Evolutionary conservation across 2,888 invertebrate species (phyloP).

Genomic region (Tribolium freemani): DNA sequence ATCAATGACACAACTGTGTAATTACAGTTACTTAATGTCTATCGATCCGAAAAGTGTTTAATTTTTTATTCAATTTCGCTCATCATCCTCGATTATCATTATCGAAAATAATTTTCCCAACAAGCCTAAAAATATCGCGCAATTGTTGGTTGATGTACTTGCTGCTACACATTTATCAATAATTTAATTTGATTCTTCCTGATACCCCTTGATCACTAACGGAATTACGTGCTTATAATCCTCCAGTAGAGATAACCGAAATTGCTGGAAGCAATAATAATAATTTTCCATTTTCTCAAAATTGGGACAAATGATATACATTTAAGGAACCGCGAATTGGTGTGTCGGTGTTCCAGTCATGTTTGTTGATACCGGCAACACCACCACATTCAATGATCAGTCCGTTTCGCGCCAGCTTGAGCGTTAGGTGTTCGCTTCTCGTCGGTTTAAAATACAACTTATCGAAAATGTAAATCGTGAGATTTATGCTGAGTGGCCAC

Average conservation of each 20-base stretch:
- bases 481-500: background rate
- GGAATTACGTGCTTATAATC: background rate
- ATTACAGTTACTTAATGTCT: background rate
- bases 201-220: background rate
- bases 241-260: background rate
- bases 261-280: background rate
- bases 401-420: constrained; percentile 32
- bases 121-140: background rate
- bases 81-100: background rate
- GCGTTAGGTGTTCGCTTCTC: constrained; percentile 5
- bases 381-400: constrained; percentile 15
- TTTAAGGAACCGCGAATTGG: background rate
- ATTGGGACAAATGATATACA: background rate
- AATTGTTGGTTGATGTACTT: background rate
- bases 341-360: background rate
- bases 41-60: background rate
- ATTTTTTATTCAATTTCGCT: background rate
- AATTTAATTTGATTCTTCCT: background rate
- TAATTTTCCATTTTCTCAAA: background rate
- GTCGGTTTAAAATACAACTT: background rate
- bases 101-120: background rate
- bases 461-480: background rate
- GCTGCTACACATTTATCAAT: background rate
- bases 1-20: background rate
- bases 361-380: constrained; percentile 30